These are phyloP conservation scores for Phania funesta DNA, from an alignment of 2,888 invertebrate genomes.

Conservation along the genomic window DNA sequence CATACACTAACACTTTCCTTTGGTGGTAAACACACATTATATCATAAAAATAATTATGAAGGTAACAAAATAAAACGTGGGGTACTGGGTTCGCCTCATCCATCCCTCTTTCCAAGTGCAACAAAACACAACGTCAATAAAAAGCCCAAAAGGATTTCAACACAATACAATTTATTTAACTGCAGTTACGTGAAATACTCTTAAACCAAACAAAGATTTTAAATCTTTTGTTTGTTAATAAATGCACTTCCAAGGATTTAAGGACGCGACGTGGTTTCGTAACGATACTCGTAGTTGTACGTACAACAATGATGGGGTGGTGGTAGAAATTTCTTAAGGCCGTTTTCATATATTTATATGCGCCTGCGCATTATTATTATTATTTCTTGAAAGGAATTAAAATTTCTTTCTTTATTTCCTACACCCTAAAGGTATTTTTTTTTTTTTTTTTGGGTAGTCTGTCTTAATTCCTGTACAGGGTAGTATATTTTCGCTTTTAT, in stretches of 20 bases:
- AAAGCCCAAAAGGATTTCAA: slow-evolving; percentile 16
- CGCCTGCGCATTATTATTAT: slow-evolving; percentile 55
- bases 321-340: slow-evolving; percentile 22
- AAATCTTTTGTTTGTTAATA: slow-evolving; percentile 21
- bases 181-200: slow-evolving; percentile 48
- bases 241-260: slow-evolving; percentile 45
- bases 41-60: slow-evolving; percentile 25
- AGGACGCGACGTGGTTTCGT: neutral
- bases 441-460: neutral
- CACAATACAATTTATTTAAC: slow-evolving; percentile 43
- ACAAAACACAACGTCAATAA: slow-evolving; percentile 12
- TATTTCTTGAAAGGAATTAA: neutral
- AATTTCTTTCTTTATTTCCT: slow-evolving; percentile 15
- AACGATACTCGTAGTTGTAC: neutral
- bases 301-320: slow-evolving; percentile 38
- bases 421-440: slow-evolving; percentile 43
- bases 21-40: slow-evolving; percentile 20
- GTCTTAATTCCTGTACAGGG: slow-evolving; percentile 16
- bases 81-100: slow-evolving; percentile 42
- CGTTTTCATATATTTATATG: neutral
- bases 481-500: neutral
- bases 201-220: slow-evolving; percentile 35
- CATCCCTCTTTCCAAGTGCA: slow-evolving; percentile 36
- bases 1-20: neutral
- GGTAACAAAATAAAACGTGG: slow-evolving; percentile 48